A percentile compares a stretch with the other conserved stretches of the same genome.
Evolutionary conservation across 2,888 invertebrate species (phyloP).

Genomic region (Melieria crassipennis): DNA sequence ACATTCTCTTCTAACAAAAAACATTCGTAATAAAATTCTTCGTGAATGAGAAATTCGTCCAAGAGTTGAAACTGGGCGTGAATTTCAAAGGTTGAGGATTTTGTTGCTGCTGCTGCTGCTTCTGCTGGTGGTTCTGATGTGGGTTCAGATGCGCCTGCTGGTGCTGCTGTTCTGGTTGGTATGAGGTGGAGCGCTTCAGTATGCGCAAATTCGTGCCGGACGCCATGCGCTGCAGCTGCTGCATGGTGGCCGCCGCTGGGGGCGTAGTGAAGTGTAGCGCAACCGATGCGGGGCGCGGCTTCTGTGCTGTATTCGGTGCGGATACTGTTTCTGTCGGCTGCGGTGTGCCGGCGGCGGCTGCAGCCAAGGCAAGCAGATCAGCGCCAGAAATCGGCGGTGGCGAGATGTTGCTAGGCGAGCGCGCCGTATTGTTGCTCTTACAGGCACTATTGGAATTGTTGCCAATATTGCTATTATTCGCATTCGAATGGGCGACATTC

Average conservation of each 20-base stretch:
- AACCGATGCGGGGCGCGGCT: conserved; percentile 45
- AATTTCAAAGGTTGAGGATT: conserved; percentile 48
- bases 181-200: conserved; percentile 52
- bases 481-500: conserved; percentile 45
- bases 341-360: conserved; percentile 48
- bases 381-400: conserved; percentile 43
- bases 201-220: conserved; percentile 58
- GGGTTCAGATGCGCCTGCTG: background rate
- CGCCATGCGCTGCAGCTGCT: conserved; percentile 55
- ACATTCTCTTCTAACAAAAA: conserved; percentile 56
- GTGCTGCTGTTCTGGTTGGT: conserved; percentile 45
- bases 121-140: conserved; percentile 25
- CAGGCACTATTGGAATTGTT: conserved; percentile 28
- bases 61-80: conserved; percentile 64
- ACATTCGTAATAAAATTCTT: conserved; percentile 65
- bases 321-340: conserved; percentile 33
- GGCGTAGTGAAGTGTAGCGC: conserved; percentile 41
- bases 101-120: conserved; percentile 39
- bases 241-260: conserved; percentile 39
- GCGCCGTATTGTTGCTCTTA: conserved; percentile 29
- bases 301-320: conserved; percentile 29
- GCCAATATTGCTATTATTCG: conserved; percentile 36
- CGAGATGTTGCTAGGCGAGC: conserved; percentile 3
- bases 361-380: conserved; percentile 53
- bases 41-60: conserved; percentile 65